Conservation (phyloP, 2,888 invertebrate species). For the Drosophila nigricruria region DNA sequence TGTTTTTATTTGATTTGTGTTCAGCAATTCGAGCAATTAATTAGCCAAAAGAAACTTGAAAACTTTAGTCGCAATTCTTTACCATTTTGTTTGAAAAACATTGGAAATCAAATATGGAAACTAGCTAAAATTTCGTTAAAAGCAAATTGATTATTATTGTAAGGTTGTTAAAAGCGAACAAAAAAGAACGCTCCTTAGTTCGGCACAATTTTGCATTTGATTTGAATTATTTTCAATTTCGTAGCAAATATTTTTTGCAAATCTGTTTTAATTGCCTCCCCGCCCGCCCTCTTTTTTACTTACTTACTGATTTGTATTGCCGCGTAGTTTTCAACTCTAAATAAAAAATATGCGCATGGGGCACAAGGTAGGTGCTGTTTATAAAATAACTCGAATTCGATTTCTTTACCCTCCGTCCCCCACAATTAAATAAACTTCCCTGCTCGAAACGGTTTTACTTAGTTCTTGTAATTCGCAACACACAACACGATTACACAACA, state of each 20-base stretch:
- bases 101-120: constrained; percentile 52
- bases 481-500: constrained; percentile 38
- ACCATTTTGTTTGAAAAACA: constrained; percentile 49
- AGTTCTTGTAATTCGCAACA: constrained; percentile 52
- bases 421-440: constrained; percentile 1
- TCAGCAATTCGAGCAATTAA: constrained; percentile 50
- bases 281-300: constrained; percentile 5
- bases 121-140: constrained; percentile 69
- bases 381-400: constrained; percentile 48
- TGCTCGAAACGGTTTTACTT: constrained; percentile 44
- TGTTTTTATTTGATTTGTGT: constrained; percentile 63
- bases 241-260: constrained; percentile 34
- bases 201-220: constrained; percentile 20
- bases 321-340: constrained; percentile 76
- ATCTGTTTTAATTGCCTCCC: constrained; percentile 28
- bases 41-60: constrained; percentile 45
- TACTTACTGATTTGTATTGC: constrained; percentile 40
- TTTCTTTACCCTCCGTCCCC: constrained; percentile 8
- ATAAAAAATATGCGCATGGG: constrained; percentile 68
- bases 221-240: constrained; percentile 33
- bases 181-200: constrained; percentile 28
- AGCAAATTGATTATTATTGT: constrained; percentile 42
- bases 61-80: constrained; percentile 54
- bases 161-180: constrained; percentile 59
- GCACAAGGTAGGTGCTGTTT: constrained; percentile 79